These are phyloP conservation scores for Drepana falcataria DNA, from an alignment of 2,888 invertebrate species.

Conservation along the genomic window DNA sequence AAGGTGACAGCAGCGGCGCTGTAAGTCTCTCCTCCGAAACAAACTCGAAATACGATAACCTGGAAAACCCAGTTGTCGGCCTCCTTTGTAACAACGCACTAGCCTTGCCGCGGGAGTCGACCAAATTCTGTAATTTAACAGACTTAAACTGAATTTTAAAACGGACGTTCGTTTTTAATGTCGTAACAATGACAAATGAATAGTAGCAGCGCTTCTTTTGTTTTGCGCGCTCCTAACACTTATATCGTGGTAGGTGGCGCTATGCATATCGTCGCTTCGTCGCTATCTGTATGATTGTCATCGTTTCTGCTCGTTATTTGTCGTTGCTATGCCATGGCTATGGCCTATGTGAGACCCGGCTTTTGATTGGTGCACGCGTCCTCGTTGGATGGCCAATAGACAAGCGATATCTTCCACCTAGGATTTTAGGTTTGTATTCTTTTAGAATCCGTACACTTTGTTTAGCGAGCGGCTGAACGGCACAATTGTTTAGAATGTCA, in stretches of 20 bases:
- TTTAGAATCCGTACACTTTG: constrained; percentile 9
- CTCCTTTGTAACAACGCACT: constrained; percentile 57
- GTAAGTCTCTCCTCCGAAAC: constrained; percentile 70
- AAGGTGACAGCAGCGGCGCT: constrained; percentile 70
- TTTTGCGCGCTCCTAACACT: background rate
- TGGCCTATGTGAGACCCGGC: constrained; percentile 16
- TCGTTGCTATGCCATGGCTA: constrained; percentile 19
- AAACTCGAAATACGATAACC: constrained; percentile 68
- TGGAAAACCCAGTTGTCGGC: constrained; percentile 73
- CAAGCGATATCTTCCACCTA: constrained; percentile 40
- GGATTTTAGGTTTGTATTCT: constrained; percentile 25
- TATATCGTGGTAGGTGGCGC: too few relatives aligned
- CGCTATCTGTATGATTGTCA: background rate
- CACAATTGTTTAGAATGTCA: constrained; percentile 8
- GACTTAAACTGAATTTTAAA: constrained; percentile 41
- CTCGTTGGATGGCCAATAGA: constrained; percentile 52
- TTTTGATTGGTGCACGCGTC: constrained; percentile 28
- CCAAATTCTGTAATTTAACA: constrained; percentile 57
- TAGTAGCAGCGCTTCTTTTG: background rate
- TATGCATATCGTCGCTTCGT: too few relatives aligned
- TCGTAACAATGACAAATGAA: background rate
- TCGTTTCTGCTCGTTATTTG: background rate
- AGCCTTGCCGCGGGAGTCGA: constrained; percentile 48
- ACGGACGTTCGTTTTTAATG: background rate
- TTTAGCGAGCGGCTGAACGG: constrained; percentile 11